These are phyloP conservation scores for Aproaerema taeniolella DNA, from an alignment of 2,888 invertebrate genomes.

Conservation along the genomic window DNA sequence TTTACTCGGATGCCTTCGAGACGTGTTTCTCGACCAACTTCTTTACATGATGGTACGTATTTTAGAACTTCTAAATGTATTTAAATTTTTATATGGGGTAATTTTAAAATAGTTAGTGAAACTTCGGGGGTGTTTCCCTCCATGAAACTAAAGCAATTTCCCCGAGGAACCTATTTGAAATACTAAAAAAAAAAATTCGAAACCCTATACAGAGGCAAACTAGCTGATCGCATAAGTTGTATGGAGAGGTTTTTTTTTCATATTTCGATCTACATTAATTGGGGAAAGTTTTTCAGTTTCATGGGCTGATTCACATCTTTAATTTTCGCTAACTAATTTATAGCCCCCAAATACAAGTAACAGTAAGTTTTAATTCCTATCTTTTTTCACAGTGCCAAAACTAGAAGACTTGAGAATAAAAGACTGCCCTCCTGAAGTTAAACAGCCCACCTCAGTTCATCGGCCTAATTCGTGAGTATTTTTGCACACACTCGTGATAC, in stretches of 20 bases:
- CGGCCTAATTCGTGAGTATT: constrained; percentile 69
- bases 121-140: no score
- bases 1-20: constrained; percentile 89
- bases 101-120: no score
- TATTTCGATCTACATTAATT: not conserved
- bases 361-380: no score
- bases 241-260: no score
- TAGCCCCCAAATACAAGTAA: not conserved
- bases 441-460: constrained; percentile 72
- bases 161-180: no score
- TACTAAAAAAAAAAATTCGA: no score
- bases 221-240: no score
- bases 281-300: constrained; percentile 7
- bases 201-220: no score
- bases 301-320: no score
- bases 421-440: constrained; percentile 70
- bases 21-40: constrained; percentile 81
- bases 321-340: no score
- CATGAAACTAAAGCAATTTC: no score
- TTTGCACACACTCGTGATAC: not conserved
- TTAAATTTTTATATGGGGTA: no score
- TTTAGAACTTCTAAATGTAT: not conserved
- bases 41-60: constrained; percentile 56
- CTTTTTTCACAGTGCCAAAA: constrained; percentile 58
- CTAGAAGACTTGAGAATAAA: constrained; percentile 75